Conservation (phyloP, 2,888 invertebrate species). For the Minunthozetes semirufus region DNA sequence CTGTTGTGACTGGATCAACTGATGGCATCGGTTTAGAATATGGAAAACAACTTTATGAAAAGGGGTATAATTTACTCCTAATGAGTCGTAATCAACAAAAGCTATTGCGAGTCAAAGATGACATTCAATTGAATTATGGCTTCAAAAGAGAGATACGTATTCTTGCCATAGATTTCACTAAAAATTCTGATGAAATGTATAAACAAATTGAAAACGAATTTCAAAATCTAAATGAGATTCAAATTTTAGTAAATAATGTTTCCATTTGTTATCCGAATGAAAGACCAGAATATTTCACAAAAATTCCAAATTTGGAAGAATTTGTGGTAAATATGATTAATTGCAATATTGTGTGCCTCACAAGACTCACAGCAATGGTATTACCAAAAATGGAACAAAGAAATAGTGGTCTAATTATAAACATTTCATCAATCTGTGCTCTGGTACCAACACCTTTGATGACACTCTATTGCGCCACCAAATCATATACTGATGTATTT, state of each 20-base stretch:
- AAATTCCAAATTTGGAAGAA: conserved; percentile 57
- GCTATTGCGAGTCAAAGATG: conserved; percentile 55
- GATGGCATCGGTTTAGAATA: conserved; percentile 88
- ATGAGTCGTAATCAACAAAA: conserved; percentile 71
- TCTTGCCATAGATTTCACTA: conserved; percentile 33
- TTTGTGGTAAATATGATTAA: conserved; percentile 70
- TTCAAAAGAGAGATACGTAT: conserved; percentile 21
- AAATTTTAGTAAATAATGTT: conserved; percentile 63
- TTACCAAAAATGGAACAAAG: conserved; percentile 65
- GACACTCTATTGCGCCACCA: conserved; percentile 81
- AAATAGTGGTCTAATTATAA: conserved; percentile 73
- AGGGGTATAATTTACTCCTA: conserved; percentile 69
- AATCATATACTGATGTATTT: conserved; percentile 54
- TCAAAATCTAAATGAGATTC: conserved; percentile 22
- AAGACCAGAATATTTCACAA: conserved; percentile 71
- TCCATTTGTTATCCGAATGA: conserved; percentile 74
- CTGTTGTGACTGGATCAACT: conserved; percentile 75
- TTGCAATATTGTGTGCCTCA: conserved; percentile 77
- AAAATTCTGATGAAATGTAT: conserved; percentile 32
- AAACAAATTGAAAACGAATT: conserved; percentile 26
- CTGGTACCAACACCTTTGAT: conserved; percentile 75
- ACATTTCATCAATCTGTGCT: conserved; percentile 83
- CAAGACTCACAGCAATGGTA: conserved; percentile 69
- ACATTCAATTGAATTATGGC: conserved; percentile 13
- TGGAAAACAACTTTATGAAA: conserved; percentile 67